Conservation (phyloP, 2,888 invertebrate species). For the Pharmacophagus antenor region DNA sequence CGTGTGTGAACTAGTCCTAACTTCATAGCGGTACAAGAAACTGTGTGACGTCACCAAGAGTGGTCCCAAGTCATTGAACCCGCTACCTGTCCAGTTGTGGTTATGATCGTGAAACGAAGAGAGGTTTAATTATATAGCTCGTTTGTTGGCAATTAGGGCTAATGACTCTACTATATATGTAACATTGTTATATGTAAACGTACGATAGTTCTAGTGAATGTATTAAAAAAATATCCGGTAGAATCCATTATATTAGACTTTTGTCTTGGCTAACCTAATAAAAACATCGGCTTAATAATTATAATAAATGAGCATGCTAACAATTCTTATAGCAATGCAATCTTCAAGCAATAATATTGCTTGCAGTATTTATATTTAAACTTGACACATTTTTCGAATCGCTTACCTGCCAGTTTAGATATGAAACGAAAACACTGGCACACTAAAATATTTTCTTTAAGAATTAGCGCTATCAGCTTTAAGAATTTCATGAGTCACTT, state of each 20-base stretch:
- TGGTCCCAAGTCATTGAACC: conserved; percentile 22
- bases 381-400: conserved; percentile 3
- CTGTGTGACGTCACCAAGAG: conserved; percentile 24
- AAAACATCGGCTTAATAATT: background rate
- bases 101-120: conserved; percentile 14
- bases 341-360: too few relatives aligned
- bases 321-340: background rate
- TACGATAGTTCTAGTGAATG: background rate
- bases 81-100: conserved; percentile 18
- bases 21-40: conserved; percentile 26
- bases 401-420: background rate
- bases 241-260: background rate
- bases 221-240: background rate
- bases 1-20: conserved; percentile 16
- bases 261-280: background rate
- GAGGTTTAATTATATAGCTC: conserved; percentile 4
- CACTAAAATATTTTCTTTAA: background rate
- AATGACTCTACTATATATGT: background rate
- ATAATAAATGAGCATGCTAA: background rate
- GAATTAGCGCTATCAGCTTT: background rate
- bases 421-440: background rate
- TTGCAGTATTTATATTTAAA: background rate
- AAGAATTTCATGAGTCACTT: background rate
- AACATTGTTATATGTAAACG: background rate
- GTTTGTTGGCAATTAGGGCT: background rate